phyloP scores from a whole-genome alignment of 1,140 invertebrate species.

The Lepidurus apus region DNA sequence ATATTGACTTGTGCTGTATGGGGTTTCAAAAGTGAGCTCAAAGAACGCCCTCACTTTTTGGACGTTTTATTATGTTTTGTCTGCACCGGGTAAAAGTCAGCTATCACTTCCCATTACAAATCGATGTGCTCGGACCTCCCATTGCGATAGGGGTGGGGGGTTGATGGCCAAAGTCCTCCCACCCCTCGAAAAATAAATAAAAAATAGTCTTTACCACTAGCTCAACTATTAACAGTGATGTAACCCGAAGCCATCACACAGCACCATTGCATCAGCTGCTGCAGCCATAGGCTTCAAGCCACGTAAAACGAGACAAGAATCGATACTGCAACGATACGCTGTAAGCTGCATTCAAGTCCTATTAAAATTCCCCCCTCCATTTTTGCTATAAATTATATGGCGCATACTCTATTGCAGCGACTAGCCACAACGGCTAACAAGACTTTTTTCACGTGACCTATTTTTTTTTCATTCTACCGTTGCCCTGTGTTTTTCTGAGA shows the following conservation, averaged over 20 bases:
- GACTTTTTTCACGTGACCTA: too few species aligned
- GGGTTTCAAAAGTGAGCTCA: neutral
- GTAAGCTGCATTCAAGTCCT: neutral
- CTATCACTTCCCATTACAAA: neutral
- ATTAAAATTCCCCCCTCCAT: neutral
- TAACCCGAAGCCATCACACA: neutral
- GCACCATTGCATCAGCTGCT: neutral
- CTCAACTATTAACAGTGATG: neutral
- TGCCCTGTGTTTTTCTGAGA: too few species aligned
- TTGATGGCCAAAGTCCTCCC: neutral
- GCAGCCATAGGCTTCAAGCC: neutral
- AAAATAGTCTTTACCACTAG: slow-evolving; percentile 10
- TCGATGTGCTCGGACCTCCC: neutral
- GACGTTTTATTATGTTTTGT: neutral
- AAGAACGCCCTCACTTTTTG: neutral
- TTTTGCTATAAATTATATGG: too few species aligned
- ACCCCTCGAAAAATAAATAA: neutral
- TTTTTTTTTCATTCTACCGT: too few species aligned
- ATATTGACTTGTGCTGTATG: neutral
- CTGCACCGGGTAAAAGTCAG: neutral
- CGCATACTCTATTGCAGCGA: too few species aligned
- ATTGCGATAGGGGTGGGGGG: neutral
- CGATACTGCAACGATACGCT: neutral
- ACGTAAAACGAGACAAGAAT: neutral
- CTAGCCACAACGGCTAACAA: too few species aligned